A percentile compares a stretch with the other conserved stretches of the same genome.
Evolutionary conservation across 2,113 vertebrate species (phyloP).

Genomic region (Marmota monax): DNA sequence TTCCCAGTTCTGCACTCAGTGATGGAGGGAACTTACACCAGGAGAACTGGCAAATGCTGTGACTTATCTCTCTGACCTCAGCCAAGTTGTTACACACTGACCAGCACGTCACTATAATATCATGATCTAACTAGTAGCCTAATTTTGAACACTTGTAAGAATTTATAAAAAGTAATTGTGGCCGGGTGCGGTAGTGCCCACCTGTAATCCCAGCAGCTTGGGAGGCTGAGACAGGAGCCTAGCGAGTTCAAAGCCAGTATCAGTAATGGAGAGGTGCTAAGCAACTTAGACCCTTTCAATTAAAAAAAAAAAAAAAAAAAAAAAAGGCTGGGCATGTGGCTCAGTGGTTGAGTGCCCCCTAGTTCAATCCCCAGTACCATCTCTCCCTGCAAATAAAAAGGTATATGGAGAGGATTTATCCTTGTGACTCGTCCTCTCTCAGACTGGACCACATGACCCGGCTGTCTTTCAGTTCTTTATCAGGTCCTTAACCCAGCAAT

Average conservation of each 20-base stretch:
- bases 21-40: background rate
- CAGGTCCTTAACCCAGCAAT: no score
- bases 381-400: no score
- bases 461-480: background rate
- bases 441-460: background rate
- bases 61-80: background rate
- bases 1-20: background rate
- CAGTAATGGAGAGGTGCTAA: no score
- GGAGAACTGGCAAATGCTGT: background rate
- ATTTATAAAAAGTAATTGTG: background rate
- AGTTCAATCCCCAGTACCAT: no score
- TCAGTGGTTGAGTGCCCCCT: no score
- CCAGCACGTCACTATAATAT: background rate
- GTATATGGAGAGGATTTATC: background rate
- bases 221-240: no score
- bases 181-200: no score
- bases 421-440: background rate
- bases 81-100: background rate
- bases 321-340: no score
- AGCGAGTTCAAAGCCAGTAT: no score
- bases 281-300: no score
- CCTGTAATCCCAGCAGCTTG: no score
- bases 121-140: background rate
- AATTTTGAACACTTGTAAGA: background rate
- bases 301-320: no score